Evolutionary conservation across 1,140 invertebrate species (phyloP), one percentile per base, ranked within the genome.

Genomic region (Bombus impatiens): DNA sequence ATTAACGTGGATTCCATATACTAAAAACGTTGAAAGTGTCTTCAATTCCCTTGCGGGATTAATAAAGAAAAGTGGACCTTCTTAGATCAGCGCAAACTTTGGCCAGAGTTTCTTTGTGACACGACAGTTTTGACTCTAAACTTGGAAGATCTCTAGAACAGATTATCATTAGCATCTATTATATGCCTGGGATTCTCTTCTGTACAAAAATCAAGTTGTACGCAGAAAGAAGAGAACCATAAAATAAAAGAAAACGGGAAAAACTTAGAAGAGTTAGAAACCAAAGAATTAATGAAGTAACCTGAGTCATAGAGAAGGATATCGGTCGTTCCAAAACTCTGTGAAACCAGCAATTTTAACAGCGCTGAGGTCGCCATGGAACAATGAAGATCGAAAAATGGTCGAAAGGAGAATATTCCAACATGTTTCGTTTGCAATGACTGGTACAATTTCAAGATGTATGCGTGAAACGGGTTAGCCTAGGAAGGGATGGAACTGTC

Each of bases 381-480:
- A 59, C 53, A 35, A 35, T 35, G 68, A 44, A 44, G 35, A 32
- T 65, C 32, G n/a, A 28, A 74, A 57, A n/a, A 37, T 40, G 12
- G 65, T 59, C 15, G 62, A 76, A 25, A 12, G 78, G 6, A 57
- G 53, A 67, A 72, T 65, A 65, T 25, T 53, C 32, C 18, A 9
- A 67, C 67, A 12, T 47, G 71, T 74, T 71, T 71, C 71, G 80
- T 77, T 75, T 59, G 59, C 57, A 22, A 74, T 53, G 75, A 47
- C 86, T 75, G 40, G 25, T 78, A 84, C 78, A 88, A 65, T 88
- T 88, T 88, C 72, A 67, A 81, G 86, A 81, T 72, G 86, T 40
- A 53, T 68, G 57, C 65, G 80, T 53, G 57, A 59, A 59, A 28
- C 62, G 18, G 53, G 37, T 8, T 10, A 57, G 42, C 28, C 5